These are phyloP conservation scores for Anthrax anthrax DNA, from an alignment of 2,888 invertebrate genomes.

Conservation along the genomic window DNA sequence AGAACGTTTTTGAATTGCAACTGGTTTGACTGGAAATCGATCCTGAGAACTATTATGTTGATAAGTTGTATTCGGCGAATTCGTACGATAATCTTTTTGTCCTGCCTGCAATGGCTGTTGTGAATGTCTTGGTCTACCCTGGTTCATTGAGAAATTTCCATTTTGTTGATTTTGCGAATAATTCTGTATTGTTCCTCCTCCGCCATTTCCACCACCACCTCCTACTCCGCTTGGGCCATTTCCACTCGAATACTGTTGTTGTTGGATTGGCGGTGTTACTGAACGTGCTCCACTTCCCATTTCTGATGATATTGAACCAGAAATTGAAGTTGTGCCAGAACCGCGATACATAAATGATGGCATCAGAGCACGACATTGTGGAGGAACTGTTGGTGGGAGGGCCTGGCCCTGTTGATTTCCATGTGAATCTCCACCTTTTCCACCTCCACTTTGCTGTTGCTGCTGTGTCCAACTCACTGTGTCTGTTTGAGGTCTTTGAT, in stretches of 20 bases:
- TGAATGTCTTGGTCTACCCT: constrained; percentile 10
- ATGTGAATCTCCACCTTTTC: constrained; percentile 11
- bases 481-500: constrained; percentile 32
- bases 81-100: constrained; percentile 20
- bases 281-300: constrained; percentile 12
- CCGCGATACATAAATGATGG: constrained; percentile 54
- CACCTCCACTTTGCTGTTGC: constrained; percentile 13
- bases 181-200: neutral
- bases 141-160: constrained; percentile 7
- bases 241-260: constrained; percentile 13
- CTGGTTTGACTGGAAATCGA: neutral
- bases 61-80: constrained; percentile 15
- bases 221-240: constrained; percentile 17
- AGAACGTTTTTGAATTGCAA: constrained; percentile 8
- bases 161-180: constrained; percentile 6
- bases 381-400: constrained; percentile 35
- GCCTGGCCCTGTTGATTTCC: constrained; percentile 8
- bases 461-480: constrained; percentile 26
- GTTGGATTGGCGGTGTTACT: constrained; percentile 22
- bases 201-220: constrained; percentile 13
- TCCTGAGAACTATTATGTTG: constrained; percentile 1
- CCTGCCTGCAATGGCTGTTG: constrained; percentile 8
- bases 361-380: constrained; percentile 59
- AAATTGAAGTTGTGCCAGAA: constrained; percentile 19
- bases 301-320: constrained; percentile 2